Base-by-base conservation (phyloP, 2,888 invertebrate genomes). In the Leptinotarsa peninsularis region DNA sequence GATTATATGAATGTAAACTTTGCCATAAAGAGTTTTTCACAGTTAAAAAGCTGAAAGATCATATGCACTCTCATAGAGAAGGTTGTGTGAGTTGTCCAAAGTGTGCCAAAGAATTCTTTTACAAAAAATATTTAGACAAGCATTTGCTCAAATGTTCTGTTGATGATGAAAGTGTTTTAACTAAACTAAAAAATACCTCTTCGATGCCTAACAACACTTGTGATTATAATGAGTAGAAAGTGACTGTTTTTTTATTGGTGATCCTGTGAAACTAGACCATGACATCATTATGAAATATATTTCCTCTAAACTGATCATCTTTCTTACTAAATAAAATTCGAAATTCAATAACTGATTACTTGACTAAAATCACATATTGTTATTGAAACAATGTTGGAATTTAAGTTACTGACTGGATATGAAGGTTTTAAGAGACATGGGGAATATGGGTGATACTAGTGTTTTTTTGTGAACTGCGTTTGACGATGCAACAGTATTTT, bases 71-170 rank as follows among this genome's bases (percentile, higher is more conserved):
- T 4, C 83, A 83, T 66, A 74, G 81, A 52, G 76, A 79, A 43
- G 82, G 79, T 17, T 82, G 81, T 69, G 80, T 80, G 1, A 81
- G 71, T 66, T 83, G 83, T 67, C 79, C 80, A 7, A 82, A 77
- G n/a, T 83, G 83, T 58, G 79, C 77, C 4, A 83, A 81, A 56
- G 76, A 80, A 54, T 83, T 83, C 49, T 80, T 78, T 58, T 83
- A 82, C 63, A 83, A 82, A 56, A 83, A 82, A 60, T 80, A 81
- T 75, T 80, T 79, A 54, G 76, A 77, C 56, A 81, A 79, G 71
- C 83, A 83, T 69, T 60, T 81, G n/a, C 50, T 73, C 4, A 81
- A 81, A 68, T 83, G 83, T 75, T 49, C 49, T 17, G 67, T 21
- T 27, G 70, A 23, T 33, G 14, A 66, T 43, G 67, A 56, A 23